These are phyloP conservation scores for Meloe dianella DNA, from an alignment of 2,888 invertebrate species.

Conservation along the genomic window DNA sequence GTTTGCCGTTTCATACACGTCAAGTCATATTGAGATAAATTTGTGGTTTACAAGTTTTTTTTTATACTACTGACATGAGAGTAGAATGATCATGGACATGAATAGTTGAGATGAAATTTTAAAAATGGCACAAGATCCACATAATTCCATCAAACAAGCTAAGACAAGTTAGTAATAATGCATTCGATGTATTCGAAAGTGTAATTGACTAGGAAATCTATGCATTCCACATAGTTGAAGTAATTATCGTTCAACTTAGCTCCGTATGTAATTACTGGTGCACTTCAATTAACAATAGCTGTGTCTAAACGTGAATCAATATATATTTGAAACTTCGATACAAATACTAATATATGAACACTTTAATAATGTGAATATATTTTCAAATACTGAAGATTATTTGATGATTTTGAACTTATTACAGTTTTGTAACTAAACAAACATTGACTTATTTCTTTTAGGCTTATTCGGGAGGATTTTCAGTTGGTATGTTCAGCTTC, in stretches of 20 bases:
- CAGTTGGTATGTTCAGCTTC: slow-evolving; percentile 24
- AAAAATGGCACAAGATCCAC: neutral
- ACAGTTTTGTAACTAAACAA: slow-evolving; percentile 10
- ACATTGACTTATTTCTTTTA: slow-evolving; percentile 24
- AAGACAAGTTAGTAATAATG: neutral
- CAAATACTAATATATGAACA: no score
- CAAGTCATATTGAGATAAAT: neutral
- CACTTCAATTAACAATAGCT: no score
- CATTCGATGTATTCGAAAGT: neutral
- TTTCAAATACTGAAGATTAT: neutral
- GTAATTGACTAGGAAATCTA: neutral
- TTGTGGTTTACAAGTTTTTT: neutral
- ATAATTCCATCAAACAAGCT: neutral
- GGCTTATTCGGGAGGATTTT: slow-evolving; percentile 23
- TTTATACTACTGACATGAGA: neutral
- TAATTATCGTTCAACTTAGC: no score
- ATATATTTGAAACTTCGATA: no score
- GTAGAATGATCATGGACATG: neutral
- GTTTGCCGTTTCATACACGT: neutral
- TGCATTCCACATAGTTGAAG: no score
- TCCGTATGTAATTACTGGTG: no score
- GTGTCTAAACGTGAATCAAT: no score
- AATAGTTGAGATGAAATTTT: neutral
- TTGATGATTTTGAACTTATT: neutral
- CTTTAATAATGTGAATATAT: no score